Conservation (phyloP, 2,113 vertebrate genomes). For the Notechis scutatus region DNA sequence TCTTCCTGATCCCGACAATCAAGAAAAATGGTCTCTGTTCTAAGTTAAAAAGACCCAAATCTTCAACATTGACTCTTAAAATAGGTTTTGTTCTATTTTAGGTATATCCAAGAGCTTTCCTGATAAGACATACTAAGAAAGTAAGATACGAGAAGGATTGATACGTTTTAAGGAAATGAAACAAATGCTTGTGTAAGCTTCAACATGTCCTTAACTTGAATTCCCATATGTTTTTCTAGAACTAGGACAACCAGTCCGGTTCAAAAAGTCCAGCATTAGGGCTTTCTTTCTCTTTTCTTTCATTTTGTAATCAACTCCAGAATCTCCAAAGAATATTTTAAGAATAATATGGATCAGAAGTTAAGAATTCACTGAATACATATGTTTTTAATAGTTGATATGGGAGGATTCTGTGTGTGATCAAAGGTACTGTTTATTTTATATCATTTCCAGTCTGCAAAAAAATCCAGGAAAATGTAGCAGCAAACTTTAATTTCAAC, state of each 20-base stretch:
- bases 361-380: background rate
- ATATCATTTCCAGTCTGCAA: conserved; percentile 46
- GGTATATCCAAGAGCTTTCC: background rate
- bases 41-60: background rate
- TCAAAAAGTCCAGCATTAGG: background rate
- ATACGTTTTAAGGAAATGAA: background rate
- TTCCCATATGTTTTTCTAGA: background rate
- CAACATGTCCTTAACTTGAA: background rate
- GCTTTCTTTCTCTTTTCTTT: background rate
- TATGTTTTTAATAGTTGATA: background rate
- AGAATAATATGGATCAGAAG: conserved; percentile 12
- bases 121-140: background rate
- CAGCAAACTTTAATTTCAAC: conserved; percentile 39
- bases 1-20: background rate
- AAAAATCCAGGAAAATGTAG: conserved; percentile 26
- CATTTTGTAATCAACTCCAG: background rate
- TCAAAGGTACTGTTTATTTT: conserved; percentile 47
- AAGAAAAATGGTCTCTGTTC: background rate
- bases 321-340: background rate
- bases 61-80: background rate
- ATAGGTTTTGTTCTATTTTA: conserved; percentile 34
- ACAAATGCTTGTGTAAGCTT: background rate
- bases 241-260: background rate
- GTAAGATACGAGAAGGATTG: background rate
- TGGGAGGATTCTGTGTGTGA: conserved; percentile 23